phyloP scores from a whole-genome alignment of 2,888 invertebrate species.

The Capitulum mitella region DNA sequence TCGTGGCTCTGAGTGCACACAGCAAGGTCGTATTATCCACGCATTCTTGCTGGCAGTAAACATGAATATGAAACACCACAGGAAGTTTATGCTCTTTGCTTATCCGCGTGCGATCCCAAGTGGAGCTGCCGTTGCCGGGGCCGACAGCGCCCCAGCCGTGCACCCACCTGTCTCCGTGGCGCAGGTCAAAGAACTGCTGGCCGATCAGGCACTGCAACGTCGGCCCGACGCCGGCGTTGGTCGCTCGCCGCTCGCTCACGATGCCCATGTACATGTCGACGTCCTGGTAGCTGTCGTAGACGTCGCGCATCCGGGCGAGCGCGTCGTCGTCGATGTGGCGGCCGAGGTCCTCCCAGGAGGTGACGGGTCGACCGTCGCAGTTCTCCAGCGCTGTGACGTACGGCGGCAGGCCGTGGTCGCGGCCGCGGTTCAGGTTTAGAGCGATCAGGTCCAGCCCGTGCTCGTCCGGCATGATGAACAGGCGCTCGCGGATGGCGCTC shows the following conservation, averaged over 20 bases:
- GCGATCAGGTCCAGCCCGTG: conserved; percentile 49
- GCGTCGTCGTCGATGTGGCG: conserved; percentile 37
- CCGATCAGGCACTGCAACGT: conserved; percentile 80
- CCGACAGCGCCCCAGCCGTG: no score
- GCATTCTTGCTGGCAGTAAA: no score
- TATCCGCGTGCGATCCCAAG: no score
- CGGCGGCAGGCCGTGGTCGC: conserved; percentile 48
- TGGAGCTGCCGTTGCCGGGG: no score
- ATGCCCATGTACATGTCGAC: conserved; percentile 78
- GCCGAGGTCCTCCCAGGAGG: conserved; percentile 46
- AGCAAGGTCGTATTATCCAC: no score
- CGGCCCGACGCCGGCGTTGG: conserved; percentile 74
- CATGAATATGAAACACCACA: no score
- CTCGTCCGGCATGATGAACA: neutral
- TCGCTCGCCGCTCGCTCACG: conserved; percentile 65
- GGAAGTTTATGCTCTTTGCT: no score
- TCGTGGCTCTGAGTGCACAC: no score
- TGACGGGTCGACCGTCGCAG: conserved; percentile 39
- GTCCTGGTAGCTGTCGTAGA: conserved; percentile 62
- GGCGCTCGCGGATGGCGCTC: neutral
- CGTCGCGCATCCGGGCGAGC: conserved; percentile 53
- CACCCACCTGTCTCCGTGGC: conserved; percentile 28
- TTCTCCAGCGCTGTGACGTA: conserved; percentile 39
- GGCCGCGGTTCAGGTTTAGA: conserved; percentile 51
- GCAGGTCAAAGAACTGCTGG: conserved; percentile 56